Evolutionary conservation across 2,888 invertebrate species (phyloP), one percentile per base, ranked within the genome.

Genomic region (Neoitamus cyanurus): DNA sequence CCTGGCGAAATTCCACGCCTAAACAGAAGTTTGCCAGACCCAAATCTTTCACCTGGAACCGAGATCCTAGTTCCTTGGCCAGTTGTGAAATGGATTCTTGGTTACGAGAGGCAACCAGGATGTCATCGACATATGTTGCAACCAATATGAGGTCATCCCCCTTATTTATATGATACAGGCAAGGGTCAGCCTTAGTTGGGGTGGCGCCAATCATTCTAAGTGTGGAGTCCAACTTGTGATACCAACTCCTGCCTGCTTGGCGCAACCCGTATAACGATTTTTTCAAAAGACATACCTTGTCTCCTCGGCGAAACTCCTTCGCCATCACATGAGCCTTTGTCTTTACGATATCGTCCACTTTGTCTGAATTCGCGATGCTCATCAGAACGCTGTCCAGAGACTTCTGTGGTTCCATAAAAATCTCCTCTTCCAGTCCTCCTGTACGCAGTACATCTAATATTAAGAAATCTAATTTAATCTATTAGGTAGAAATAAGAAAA

Each of bases 241-340:
- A 6, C 48, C 58, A 58, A 2, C 13, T 6, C n/a, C 15, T 68
- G 20, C 68, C 68, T 2, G 68, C 68, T 15, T 68, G 68, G 7
- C 46, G 42, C 13, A 80, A 15, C 13, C 80, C 80, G 11, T 82
- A 82, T 15, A 82, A 34, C 3, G 82, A 31, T 15, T 68, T 82
- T 7, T 58, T 48, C 7, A 80, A 15, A 2, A 15, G 7, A 36
- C 75, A 75, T 7, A 75, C 36, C 7, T 75, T 37, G 9, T 75
- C 3, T 2, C 42, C 37, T 25, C 20, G 37, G 11, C 46, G n/a
- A 20, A 73, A 36, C 6, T 34, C 73, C 6, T 28, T 7, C 30
- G 30, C 5, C 9, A 9, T 72, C 5, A 7, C 9, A 6, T 2
- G 1, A 5, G 25, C 36, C 13, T 11, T 68, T 7, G 3, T 11